Conservation (phyloP, 2,113 vertebrate species). For the Accipiter virgatus region DNA sequence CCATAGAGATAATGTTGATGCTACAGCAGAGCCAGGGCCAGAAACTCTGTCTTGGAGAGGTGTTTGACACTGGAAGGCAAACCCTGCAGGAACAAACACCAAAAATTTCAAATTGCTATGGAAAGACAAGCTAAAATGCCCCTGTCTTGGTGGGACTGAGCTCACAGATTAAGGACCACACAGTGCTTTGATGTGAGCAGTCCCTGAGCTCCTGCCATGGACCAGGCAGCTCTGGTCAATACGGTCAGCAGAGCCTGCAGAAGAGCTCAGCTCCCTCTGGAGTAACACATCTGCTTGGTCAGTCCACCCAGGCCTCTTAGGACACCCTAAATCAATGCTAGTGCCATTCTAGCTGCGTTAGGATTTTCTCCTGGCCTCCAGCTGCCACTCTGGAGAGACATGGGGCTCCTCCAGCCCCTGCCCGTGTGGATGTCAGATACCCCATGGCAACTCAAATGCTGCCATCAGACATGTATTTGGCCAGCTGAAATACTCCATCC, state of each 20-base stretch:
- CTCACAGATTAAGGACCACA: background rate
- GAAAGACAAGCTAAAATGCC: background rate
- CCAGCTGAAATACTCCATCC: background rate
- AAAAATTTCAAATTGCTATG: background rate
- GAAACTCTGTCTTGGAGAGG: background rate
- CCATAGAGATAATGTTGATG: rapidly evolving
- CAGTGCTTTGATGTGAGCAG: too few relatives aligned
- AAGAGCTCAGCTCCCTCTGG: background rate
- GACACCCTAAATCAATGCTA: background rate
- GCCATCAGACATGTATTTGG: background rate
- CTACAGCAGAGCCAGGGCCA: background rate
- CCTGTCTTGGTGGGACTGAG: background rate
- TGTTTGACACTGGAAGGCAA: background rate
- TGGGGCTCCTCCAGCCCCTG: background rate
- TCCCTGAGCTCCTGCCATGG: background rate
- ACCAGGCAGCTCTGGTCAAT: background rate
- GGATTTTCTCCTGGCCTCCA: background rate
- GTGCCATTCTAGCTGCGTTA: background rate
- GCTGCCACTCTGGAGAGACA: background rate
- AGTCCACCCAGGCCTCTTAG: background rate
- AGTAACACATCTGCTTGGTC: rapidly evolving
- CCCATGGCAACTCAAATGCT: background rate
- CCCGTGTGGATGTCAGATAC: background rate
- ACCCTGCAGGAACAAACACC: background rate
- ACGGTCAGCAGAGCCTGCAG: background rate